phyloP scores from a whole-genome alignment of 2,797 vertebrate species.

The Silurus aristotelis region DNA sequence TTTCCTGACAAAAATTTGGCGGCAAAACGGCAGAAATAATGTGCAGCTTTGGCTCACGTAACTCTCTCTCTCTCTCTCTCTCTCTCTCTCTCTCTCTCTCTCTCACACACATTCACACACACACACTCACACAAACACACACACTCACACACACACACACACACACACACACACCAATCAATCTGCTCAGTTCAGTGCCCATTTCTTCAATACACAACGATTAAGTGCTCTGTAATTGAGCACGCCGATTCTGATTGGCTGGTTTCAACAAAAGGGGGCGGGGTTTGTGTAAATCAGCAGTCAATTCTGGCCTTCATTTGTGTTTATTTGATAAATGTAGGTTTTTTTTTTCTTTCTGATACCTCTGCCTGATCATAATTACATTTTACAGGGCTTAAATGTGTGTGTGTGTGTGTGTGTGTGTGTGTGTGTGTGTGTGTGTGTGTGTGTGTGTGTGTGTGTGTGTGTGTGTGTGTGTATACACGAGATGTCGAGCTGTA shows the following conservation, averaged over 20 bases:
- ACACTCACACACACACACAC: background rate
- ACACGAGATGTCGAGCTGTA: conserved; percentile 32
- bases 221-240: background rate
- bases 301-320: background rate
- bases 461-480: conserved; percentile 30
- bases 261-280: background rate
- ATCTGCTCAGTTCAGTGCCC: background rate
- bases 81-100: no score
- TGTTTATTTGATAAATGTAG: background rate
- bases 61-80: no score
- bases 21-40: background rate
- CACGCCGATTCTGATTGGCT: background rate
- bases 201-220: no score
- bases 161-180: background rate
- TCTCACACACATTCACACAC: background rate
- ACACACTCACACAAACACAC: background rate
- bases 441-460: conserved; percentile 25
- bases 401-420: conserved; percentile 27
- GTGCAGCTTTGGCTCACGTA: background rate
- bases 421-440: conserved; percentile 25
- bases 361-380: background rate
- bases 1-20: background rate
- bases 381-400: background rate
- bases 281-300: background rate
- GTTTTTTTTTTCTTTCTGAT: background rate